These are phyloP conservation scores for Ptilorrhoa leucosticta DNA, from an alignment of 2,113 vertebrate genomes.

Conservation along the genomic window DNA sequence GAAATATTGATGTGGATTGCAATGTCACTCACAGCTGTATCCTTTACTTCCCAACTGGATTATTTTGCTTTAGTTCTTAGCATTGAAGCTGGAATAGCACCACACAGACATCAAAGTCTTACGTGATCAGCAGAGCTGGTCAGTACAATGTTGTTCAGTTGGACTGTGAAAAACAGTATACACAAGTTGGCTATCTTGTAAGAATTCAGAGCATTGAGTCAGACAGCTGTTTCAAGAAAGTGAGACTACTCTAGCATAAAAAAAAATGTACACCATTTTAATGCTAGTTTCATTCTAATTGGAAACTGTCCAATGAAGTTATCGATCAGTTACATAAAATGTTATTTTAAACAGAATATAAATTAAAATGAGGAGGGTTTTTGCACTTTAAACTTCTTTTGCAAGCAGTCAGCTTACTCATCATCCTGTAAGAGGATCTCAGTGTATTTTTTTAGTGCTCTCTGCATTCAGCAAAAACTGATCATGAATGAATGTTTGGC, in stretches of 20 bases:
- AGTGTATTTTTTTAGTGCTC: background rate
- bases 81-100: background rate
- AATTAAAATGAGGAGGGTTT: fast-evolving
- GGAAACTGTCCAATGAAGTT: background rate
- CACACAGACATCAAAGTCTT: background rate
- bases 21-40: background rate
- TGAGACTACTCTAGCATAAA: background rate
- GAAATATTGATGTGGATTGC: background rate
- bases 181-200: background rate
- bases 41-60: background rate
- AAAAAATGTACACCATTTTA: background rate
- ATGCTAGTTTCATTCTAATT: background rate
- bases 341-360: background rate
- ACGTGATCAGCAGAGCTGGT: background rate
- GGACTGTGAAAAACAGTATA: background rate
- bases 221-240: background rate
- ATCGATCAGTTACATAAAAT: background rate
- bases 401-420: background rate
- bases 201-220: background rate
- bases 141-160: background rate
- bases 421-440: background rate
- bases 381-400: background rate
- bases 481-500: background rate
- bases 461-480: background rate
- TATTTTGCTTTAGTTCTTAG: background rate